A percentile compares a stretch with the other conserved stretches of the same genome.
Evolutionary conservation across 1,140 invertebrate species (phyloP).

Genomic region (Liolophura sinensis): DNA sequence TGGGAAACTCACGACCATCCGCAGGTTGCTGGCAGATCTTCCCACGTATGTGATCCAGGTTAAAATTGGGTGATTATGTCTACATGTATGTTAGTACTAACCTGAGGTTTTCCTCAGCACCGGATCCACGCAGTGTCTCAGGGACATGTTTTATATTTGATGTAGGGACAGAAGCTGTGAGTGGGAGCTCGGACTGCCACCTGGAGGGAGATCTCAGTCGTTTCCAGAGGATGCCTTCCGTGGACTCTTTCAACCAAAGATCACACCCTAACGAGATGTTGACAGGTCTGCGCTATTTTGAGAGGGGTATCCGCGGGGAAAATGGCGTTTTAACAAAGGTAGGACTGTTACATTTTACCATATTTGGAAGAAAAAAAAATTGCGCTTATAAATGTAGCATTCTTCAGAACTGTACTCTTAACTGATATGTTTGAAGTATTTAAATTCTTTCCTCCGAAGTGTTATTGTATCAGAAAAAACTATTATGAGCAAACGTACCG

Average conservation of each 20-base stretch:
- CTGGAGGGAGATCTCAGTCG: conserved; percentile 52
- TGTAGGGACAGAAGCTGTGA: conserved; percentile 54
- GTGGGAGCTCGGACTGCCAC: conserved; percentile 45
- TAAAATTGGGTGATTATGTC: neutral
- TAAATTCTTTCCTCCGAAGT: too few relatives aligned
- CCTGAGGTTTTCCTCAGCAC: neutral
- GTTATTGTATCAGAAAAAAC: too few relatives aligned
- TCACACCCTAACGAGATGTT: conserved; percentile 64
- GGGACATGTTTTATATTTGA: neutral
- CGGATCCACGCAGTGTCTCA: too few relatives aligned
- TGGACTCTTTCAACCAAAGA: conserved; percentile 59
- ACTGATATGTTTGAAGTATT: too few relatives aligned
- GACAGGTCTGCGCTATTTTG: conserved; percentile 63
- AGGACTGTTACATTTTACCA: too few relatives aligned
- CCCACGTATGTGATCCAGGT: neutral
- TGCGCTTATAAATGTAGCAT: too few relatives aligned
- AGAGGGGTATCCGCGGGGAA: conserved; percentile 54
- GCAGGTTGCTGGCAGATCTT: too few relatives aligned
- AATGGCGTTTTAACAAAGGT: conserved; percentile 40
- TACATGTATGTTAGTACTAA: neutral
- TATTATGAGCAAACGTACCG: too few relatives aligned
- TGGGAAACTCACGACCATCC: too few relatives aligned
- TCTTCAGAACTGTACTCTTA: too few relatives aligned
- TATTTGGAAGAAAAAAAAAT: too few relatives aligned
- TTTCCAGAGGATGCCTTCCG: conserved; percentile 56